These are phyloP conservation scores for Cisticola juncidis DNA, from an alignment of 2,113 vertebrate species.

Conservation along the genomic window DNA sequence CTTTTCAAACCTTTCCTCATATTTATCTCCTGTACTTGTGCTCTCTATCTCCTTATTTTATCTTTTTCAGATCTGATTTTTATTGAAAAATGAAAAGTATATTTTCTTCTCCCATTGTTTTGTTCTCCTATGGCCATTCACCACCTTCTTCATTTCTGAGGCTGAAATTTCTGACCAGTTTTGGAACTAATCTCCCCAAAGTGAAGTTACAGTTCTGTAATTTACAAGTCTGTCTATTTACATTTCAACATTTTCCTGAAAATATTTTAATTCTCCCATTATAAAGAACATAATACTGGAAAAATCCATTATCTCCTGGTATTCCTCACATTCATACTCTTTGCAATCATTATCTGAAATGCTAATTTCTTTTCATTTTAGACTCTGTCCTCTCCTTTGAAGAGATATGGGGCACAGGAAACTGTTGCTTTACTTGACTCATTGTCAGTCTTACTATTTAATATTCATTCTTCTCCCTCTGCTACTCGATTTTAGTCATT, in stretches of 20 bases:
- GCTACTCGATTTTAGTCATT: background rate
- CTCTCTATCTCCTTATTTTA: background rate
- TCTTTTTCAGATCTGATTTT: background rate
- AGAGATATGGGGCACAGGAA: background rate
- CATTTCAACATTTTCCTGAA: background rate
- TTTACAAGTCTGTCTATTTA: background rate
- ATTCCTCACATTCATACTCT: background rate
- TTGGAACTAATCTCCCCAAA: background rate
- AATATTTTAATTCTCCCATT: background rate
- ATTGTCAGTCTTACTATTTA: background rate
- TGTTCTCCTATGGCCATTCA: background rate
- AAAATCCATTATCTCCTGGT: background rate
- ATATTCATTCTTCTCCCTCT: background rate
- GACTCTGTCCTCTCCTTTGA: background rate
- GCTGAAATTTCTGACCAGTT: background rate
- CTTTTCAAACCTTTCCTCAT: background rate
- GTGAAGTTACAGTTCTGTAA: background rate
- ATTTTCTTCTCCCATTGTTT: background rate
- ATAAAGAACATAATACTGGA: background rate
- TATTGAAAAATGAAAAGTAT: background rate
- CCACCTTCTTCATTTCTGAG: background rate
- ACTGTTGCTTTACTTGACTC: background rate
- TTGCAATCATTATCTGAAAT: background rate
- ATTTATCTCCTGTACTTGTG: background rate
- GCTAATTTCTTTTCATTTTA: background rate